Evolutionary conservation across 1,140 invertebrate genomes (phyloP).

Genomic region (Drosophila obscura): DNA sequence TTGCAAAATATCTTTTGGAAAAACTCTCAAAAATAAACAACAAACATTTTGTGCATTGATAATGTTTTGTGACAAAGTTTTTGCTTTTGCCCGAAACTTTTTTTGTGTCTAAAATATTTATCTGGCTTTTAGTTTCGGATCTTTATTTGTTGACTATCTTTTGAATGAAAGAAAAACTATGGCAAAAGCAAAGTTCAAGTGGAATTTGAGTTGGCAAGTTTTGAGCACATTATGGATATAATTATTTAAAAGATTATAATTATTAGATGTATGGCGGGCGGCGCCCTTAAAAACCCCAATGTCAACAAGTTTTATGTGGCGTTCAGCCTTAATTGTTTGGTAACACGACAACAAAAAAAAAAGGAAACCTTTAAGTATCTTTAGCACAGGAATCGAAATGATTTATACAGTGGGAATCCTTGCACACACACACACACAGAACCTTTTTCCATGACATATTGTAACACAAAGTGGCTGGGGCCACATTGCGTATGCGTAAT

Average conservation of each 20-base stretch:
- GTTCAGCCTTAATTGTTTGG: slow-evolving; percentile 28
- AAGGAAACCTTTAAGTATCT: slow-evolving; percentile 5
- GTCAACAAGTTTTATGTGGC: slow-evolving; percentile 50
- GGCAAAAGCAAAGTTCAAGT: not conserved
- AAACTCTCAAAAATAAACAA: no score
- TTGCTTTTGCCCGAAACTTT: not conserved
- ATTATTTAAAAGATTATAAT: slow-evolving; percentile 11
- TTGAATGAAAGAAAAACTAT: not conserved
- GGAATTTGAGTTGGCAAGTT: slow-evolving; percentile 21
- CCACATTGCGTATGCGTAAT: slow-evolving; percentile 79
- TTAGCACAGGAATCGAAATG: slow-evolving; percentile 16
- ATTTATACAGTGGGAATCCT: not conserved
- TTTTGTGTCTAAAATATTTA: not conserved
- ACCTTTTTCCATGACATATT: slow-evolving; percentile 30
- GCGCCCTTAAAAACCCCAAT: slow-evolving; percentile 11
- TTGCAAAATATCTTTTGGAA: no score
- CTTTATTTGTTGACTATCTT: not conserved
- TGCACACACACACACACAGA: not conserved
- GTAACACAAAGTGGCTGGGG: slow-evolving; percentile 68
- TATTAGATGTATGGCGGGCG: not conserved
- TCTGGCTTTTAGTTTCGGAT: not conserved
- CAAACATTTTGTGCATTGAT: no score
- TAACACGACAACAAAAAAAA: slow-evolving; percentile 1
- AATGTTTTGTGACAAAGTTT: no score
- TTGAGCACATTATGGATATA: slow-evolving; percentile 17